Evolutionary conservation across 2,888 invertebrate genomes (phyloP), one percentile per base, ranked within the genome.

Genomic region (Ophion obscuratus): DNA sequence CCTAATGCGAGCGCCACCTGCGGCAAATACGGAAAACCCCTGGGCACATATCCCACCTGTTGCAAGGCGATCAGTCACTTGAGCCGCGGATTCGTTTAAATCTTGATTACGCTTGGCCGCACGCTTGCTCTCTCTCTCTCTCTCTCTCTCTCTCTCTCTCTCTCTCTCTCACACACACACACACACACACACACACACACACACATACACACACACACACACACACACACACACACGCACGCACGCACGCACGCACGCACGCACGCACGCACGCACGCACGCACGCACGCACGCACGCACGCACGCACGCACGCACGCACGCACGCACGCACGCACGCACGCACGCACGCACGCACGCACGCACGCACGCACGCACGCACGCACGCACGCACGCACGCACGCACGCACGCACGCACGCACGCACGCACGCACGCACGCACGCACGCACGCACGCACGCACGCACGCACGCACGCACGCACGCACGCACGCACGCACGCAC

Each of bases 61-160:
- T 93, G 92, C 92, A 87, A 91, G 85, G 90, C 91, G 90, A 92
- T 93, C 93, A 92, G 90, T 92, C 92, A 93, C 91, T 92, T 90
- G 89, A 89, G 89, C 89, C 89, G 87, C 87, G 91, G 91, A 92
- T 92, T 92, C 91, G 91, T 92, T 92, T 92, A 91, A 92, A 92
- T 92, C 92, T 92, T 92, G 92, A 92, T 92, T 92, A 91, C 91
- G 90, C 86, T 88, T 75, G 87, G 88, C 88, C 87, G 88, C 88
- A 88, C 89, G 88, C 44, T 57, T 61, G 17, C 31, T 70, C 67
- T 47, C 57, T 73, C 47, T 24, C 27, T 44, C 61, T 31, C 68
- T 31, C 61, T 68, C 53, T 67, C 77, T 73, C 71, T 71, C 27
- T 62, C 53, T n/a, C 59, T 78, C 81, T 73, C 59, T 68, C 57